phyloP scores from a whole-genome alignment of 1,140 invertebrate genomes.

The Vollenhovia emeryi region DNA sequence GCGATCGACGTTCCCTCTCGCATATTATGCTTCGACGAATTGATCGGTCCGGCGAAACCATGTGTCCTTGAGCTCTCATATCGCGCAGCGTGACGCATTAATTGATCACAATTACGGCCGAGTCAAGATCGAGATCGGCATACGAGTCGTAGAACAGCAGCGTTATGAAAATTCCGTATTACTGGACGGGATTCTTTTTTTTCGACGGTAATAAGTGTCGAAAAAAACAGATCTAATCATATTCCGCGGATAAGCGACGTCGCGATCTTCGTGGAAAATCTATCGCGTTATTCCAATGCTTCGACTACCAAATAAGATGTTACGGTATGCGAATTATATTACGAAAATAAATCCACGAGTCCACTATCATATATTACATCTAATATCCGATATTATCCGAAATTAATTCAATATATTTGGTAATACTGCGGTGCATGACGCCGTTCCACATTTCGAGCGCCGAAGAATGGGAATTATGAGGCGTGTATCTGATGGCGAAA shows the following conservation, averaged over 20 bases:
- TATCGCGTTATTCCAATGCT: background rate
- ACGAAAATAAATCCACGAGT: slow-evolving; percentile 1
- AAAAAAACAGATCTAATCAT: background rate
- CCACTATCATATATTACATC: background rate
- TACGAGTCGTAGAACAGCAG: background rate
- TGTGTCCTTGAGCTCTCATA: slow-evolving; percentile 37
- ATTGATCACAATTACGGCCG: slow-evolving; percentile 41
- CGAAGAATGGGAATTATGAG: slow-evolving; percentile 29
- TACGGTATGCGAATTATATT: slow-evolving; percentile 13
- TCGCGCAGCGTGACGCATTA: slow-evolving; percentile 32
- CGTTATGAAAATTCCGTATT: background rate
- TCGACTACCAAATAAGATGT: background rate
- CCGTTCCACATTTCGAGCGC: background rate
- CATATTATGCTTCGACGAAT: slow-evolving; percentile 48
- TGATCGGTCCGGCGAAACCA: slow-evolving; percentile 18
- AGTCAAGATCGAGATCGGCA: slow-evolving; percentile 18
- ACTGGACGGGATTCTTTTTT: background rate
- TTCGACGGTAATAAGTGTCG: background rate
- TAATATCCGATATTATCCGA: background rate
- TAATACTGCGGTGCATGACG: background rate
- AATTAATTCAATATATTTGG: slow-evolving; percentile 38
- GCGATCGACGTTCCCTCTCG: slow-evolving; percentile 28
- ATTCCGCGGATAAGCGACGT: background rate
- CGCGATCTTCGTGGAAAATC: background rate
- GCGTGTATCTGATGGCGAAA: slow-evolving; percentile 45